Percentiles rank a stretch among this genome's conserved stretches.
Conservation (phyloP, 2,113 vertebrate genomes). For the Nymphicus hollandicus region DNA sequence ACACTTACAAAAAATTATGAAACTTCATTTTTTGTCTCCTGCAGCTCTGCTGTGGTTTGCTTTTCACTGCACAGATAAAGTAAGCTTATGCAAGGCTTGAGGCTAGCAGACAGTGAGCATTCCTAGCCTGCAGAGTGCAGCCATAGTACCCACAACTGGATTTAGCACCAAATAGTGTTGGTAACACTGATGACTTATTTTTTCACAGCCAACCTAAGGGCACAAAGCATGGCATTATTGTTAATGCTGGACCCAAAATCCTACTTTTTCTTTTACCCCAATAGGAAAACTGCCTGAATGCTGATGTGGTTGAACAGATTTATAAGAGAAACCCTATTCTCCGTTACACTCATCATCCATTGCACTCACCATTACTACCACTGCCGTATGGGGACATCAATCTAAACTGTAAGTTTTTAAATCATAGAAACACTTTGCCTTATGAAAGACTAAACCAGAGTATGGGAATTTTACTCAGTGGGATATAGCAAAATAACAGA, state of each 20-base stretch:
- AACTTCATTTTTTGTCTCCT: neutral
- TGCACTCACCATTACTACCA: constrained; percentile 91
- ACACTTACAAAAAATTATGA: neutral
- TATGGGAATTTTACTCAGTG: neutral
- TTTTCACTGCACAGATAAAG: neutral
- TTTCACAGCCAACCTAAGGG: neutral
- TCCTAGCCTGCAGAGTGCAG: neutral
- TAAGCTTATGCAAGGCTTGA: neutral
- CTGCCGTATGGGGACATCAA: constrained; percentile 95
- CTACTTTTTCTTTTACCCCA: neutral
- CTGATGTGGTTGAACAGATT: constrained; percentile 94
- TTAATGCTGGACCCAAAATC: neutral
- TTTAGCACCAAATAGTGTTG: neutral
- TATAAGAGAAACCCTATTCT: constrained; percentile 97
- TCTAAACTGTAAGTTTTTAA: constrained; percentile 76
- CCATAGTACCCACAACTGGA: neutral
- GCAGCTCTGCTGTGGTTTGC: neutral
- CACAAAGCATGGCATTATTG: neutral
- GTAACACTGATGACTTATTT: neutral
- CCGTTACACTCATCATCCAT: constrained; percentile 89
- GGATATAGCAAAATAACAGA: neutral
- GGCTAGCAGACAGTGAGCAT: neutral
- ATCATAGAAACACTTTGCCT: neutral
- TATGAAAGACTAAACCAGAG: neutral
- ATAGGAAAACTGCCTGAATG: constrained; percentile 95